phyloP scores from a whole-genome alignment of 92 coral and sea anemone species.

The Porites evermanni region DNA sequence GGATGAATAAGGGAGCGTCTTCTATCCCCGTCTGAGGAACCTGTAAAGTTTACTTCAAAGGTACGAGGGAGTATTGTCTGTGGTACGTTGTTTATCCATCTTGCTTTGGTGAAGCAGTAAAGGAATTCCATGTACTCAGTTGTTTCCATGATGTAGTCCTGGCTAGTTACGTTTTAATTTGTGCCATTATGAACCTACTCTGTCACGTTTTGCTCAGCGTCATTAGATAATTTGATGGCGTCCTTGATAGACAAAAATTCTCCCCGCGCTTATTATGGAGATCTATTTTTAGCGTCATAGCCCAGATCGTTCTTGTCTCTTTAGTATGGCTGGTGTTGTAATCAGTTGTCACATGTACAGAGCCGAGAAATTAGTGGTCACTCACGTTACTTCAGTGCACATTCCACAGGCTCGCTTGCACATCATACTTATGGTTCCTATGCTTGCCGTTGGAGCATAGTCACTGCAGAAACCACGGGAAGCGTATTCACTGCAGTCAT shows the following conservation, averaged over 20 bases:
- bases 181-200: no score
- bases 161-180: no score
- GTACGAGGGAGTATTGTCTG: no score
- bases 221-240: background rate
- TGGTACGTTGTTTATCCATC: no score
- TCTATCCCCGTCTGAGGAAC: no score
- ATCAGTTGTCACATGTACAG: background rate
- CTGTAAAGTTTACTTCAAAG: no score
- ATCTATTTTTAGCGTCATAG: background rate
- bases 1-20: no score
- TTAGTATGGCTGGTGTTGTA: no score
- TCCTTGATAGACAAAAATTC: background rate
- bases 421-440: slow-evolving; percentile 94
- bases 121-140: no score
- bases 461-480: slow-evolving; percentile 89
- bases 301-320: background rate
- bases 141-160: no score
- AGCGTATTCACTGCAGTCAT: slow-evolving; percentile 83
- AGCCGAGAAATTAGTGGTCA: background rate
- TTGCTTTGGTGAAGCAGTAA: no score
- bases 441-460: slow-evolving; percentile 87
- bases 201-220: no score
- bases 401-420: slow-evolving; percentile 87
- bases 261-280: background rate
- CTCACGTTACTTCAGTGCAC: slow-evolving; percentile 72